These are phyloP conservation scores for Notechis scutatus DNA, from an alignment of 2,113 vertebrate genomes.

Conservation along the genomic window DNA sequence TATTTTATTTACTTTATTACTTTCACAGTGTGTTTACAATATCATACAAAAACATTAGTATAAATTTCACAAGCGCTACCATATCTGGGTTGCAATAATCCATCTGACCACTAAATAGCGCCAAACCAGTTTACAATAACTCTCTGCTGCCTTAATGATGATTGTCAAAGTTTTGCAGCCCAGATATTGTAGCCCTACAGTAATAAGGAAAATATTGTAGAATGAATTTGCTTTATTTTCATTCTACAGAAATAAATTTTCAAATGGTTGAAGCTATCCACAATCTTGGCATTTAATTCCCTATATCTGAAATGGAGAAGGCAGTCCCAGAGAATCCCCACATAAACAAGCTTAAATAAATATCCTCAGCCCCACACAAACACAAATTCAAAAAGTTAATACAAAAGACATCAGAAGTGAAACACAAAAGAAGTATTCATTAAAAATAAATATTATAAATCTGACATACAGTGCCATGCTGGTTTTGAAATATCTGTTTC, in stretches of 20 bases:
- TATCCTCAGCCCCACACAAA: not conserved
- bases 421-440: not conserved
- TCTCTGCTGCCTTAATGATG: not conserved
- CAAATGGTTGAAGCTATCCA: not conserved
- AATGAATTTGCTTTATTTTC: not conserved
- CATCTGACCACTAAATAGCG: not conserved
- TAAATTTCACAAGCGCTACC: not conserved
- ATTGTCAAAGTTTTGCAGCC: not conserved
- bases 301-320: not conserved
- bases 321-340: not conserved
- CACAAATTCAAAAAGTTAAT: not conserved
- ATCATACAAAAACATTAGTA: not conserved
- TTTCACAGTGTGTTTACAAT: not conserved
- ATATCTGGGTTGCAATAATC: not conserved
- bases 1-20: not conserved
- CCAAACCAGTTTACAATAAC: not conserved
- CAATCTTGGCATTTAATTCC: not conserved
- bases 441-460: not conserved
- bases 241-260: not conserved
- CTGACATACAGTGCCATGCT: not conserved
- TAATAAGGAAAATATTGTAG: not conserved
- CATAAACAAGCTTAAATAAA: not conserved
- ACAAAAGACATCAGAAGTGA: not conserved
- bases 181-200: not conserved
- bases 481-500: not conserved